Evolutionary conservation across 2,888 invertebrate species (phyloP).

Genomic region (Dermolepida albohirtum): DNA sequence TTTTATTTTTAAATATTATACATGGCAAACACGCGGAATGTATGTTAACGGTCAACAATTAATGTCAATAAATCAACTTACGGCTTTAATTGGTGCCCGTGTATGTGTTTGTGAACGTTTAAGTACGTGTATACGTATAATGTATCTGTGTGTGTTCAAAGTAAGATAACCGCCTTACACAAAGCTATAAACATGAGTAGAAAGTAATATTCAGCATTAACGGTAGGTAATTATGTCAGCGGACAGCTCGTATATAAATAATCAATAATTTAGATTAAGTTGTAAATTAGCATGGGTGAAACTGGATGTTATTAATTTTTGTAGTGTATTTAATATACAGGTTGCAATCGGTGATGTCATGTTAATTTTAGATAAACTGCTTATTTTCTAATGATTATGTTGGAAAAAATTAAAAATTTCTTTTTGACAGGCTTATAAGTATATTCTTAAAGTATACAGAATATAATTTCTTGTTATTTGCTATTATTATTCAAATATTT

Average conservation of each 20-base stretch:
- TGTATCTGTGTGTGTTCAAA: not conserved
- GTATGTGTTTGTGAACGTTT: not conserved
- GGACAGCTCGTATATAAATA: slow-evolving; percentile 28
- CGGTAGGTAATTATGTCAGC: slow-evolving; percentile 24
- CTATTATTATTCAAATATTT: no score
- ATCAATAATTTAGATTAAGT: slow-evolving; percentile 36
- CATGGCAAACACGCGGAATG: slow-evolving; percentile 24
- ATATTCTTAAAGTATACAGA: no score
- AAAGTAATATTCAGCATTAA: slow-evolving; percentile 27
- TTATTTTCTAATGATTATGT: no score
- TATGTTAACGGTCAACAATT: slow-evolving; percentile 38
- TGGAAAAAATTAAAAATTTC: no score
- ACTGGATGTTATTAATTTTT: not conserved
- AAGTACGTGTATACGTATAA: no score
- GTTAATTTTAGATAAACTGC: no score
- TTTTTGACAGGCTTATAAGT: no score
- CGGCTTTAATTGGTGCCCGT: slow-evolving; percentile 26
- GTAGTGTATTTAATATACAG: no score
- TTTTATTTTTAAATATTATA: slow-evolving; percentile 11
- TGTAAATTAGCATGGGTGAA: slow-evolving; percentile 28
- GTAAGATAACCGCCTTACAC: slow-evolving; percentile 8
- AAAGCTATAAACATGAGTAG: slow-evolving; percentile 6
- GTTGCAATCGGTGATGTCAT: no score
- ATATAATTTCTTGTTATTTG: no score
- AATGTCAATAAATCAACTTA: slow-evolving; percentile 34